Base-by-base conservation (phyloP, 2,888 invertebrate species). In the Parelbella ahira region DNA sequence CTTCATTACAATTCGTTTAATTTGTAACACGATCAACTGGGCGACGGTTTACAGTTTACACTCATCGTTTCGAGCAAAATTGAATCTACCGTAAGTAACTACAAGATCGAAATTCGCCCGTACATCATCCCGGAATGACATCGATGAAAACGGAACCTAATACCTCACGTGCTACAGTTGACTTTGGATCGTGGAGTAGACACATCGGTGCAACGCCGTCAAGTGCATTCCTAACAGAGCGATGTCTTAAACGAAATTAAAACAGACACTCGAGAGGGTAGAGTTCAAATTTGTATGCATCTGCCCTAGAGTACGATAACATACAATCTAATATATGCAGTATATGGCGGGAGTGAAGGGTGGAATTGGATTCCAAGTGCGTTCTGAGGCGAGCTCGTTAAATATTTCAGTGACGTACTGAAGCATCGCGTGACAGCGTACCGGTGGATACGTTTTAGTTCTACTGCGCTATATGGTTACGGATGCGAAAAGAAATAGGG, bases 1-100 rank as follows among this genome's bases (percentile, higher is more conserved):
- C n/a, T 58, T 15, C 53, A 55, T 58, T 58, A 51, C 53, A 48
- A 56, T 57, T 58, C 58, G 58, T 59, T 63, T 57, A 60, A 58
- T 60, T 61, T 56, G 63, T 60, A 56, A 43, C 29, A 12, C 29
- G 36, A 43, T 43, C 34, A 42, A 18, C 42, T 13, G 15, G 10
- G 20, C 28, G 19, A 15, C 13, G 23, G 18, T 24, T 4, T 32
- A 21, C 8, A 12, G 19, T 28, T 3, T 13, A 15, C 13, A 7
- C 13, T 10, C 9, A 32, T 6, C n/a, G 7, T n/a, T 2, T 8
- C 9, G 15, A 32, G 19, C 25, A 8, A 28, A 42, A 42, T n/a
- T 15, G 3, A 27, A 41, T 18, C 20, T 5, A 19, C 6, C 13
- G 9, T 7, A 4, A 7, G 3, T 4, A 4, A n/a, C 13, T 4